These are phyloP conservation scores for Spongilla lacustris DNA, from an alignment of 37 sponge, comb jelly and placozoan species.

Conservation along the genomic window DNA sequence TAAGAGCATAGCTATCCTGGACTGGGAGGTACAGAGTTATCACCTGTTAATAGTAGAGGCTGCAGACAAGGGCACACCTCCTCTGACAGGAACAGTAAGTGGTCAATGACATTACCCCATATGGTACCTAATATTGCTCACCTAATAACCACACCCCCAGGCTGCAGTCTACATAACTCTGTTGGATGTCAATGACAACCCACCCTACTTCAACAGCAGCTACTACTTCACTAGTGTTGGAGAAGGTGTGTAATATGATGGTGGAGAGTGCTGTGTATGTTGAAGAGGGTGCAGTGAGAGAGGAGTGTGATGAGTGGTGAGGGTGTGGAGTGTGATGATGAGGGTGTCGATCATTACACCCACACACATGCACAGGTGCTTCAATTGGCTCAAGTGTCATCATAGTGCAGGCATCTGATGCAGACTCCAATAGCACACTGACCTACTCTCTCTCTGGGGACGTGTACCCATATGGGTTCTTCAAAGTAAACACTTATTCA, in stretches of 20 bases:
- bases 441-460: conserved; percentile 15
- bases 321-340: neutral
- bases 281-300: neutral
- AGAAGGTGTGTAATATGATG: conserved; percentile 36
- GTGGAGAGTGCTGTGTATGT: neutral
- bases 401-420: conserved; percentile 40
- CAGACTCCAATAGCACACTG: conserved; percentile 18
- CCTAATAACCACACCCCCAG: neutral
- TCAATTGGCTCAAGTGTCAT: conserved; percentile 5
- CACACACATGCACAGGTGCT: conserved; percentile 15
- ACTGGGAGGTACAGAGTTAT: neutral
- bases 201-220: conserved; percentile 29
- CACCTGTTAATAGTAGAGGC: conserved; percentile 44
- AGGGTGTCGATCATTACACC: neutral
- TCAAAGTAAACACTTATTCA: conserved; percentile 22
- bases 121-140: neutral
- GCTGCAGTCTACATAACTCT: conserved; percentile 21
- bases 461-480: conserved; percentile 1
- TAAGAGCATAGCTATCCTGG: neutral
- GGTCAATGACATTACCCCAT: neutral
- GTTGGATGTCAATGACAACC: conserved; percentile 44
- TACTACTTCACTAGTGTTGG: conserved; percentile 20
- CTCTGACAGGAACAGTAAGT: conserved; percentile 2
- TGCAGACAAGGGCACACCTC: conserved; percentile 34
- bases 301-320: neutral